phyloP scores from a whole-genome alignment of 1,140 invertebrate species.

The Aphelenchoides fujianensis region DNA sequence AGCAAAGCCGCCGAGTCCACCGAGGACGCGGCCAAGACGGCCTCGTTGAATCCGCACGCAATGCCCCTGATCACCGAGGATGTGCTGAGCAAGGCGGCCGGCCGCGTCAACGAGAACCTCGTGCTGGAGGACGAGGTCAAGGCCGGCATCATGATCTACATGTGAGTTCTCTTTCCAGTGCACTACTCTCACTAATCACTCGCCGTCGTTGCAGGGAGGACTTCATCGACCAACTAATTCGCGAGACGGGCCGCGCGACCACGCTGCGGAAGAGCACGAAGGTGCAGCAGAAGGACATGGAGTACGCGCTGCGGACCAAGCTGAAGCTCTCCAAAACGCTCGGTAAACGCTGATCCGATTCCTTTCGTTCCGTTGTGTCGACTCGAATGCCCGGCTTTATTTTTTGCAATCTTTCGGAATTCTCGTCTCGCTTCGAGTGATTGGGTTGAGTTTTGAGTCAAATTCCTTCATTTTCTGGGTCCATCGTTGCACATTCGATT shows the following conservation, averaged over 20 bases:
- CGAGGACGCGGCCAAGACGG: background rate
- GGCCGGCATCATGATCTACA: conserved; percentile 13
- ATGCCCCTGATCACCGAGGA: conserved; percentile 16
- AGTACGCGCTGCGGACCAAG: background rate
- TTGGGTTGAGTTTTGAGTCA: too few species aligned
- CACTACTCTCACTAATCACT: too few species aligned
- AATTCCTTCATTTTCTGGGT: too few species aligned
- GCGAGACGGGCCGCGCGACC: conserved; percentile 7
- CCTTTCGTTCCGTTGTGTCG: background rate
- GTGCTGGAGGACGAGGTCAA: conserved; percentile 9
- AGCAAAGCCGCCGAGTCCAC: background rate
- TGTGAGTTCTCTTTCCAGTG: too few species aligned
- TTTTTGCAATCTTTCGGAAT: too few species aligned
- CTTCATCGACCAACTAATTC: conserved; percentile 9
- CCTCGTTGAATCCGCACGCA: background rate
- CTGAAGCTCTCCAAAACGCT: background rate
- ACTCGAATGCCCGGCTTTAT: too few species aligned
- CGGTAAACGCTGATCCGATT: background rate
- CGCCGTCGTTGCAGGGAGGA: too few species aligned
- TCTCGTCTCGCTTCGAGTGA: too few species aligned
- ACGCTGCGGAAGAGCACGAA: conserved; percentile 11
- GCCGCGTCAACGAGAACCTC: background rate
- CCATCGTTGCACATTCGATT: too few species aligned
- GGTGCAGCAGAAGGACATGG: conserved; percentile 11
- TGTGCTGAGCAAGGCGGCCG: background rate